Evolutionary conservation across 1,140 invertebrate genomes (phyloP), one percentile per base, ranked within the genome.

Genomic region (Drosophila serrata): DNA sequence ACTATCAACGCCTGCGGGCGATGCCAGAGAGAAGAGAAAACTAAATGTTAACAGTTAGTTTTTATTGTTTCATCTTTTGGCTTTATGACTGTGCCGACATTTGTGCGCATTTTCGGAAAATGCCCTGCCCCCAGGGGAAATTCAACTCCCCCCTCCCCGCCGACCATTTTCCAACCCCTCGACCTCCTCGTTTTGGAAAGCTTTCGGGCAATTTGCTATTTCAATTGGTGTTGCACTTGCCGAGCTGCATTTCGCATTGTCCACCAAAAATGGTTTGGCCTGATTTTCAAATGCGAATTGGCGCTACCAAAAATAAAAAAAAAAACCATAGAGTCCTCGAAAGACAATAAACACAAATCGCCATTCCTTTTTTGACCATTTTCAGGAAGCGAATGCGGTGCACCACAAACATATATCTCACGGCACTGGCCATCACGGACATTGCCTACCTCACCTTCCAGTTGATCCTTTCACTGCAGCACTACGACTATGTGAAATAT

Each of bases 381-480:
- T 82, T 13, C 11, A 94, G 93, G 53, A 94, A 95, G 76, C 94
- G 95, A 35, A 97, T 97, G 96, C 93, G 95, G 59, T 95, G 95
- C 63, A 96, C 96, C 29, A 97, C 96, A 42, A 96, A 97, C 92
- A 94, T 94, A 74, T 97, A 97, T 92, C 93, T 97, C 77, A 96
- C 95, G 56, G 96, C 96, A 0, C 85, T 97, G 69, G 96, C 96
- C 31, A 94, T 95, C 37, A 95, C 96, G 24, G 96, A 97, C 80
- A 93, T 96, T 49, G 93, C 96, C 27, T 96, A 96, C 90, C 93
- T 97, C 45, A 92, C 95, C 24, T 94, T 95, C 77, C 94, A 95
- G 69, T 94, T 97, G 78, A 93, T 95, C 27, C 92, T 97, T 27
- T 96, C 95, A 0, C 92, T 96, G 39, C 82, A 94, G 67, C 95